Percentiles rank a stretch among this genome's conserved stretches.
phyloP scores from a whole-genome alignment of 2,888 invertebrate genomes.

The Phania funesta region DNA sequence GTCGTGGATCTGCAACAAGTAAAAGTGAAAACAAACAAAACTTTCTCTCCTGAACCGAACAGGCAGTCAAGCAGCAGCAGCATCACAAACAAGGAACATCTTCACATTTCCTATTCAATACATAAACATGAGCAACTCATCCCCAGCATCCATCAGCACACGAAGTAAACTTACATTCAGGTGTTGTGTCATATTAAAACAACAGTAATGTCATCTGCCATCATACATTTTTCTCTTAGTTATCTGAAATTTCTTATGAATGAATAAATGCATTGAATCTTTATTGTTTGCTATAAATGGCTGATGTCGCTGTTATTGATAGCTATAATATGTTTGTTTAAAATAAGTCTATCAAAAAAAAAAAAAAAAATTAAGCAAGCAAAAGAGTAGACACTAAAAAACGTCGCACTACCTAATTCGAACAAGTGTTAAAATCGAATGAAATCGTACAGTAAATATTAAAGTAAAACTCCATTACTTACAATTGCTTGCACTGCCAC shows the following conservation, averaged over 20 bases:
- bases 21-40: constrained; percentile 66
- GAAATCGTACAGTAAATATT: constrained; percentile 41
- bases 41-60: constrained; percentile 61
- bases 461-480: constrained; percentile 22
- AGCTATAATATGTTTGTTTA: constrained; percentile 38
- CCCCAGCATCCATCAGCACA: constrained; percentile 1
- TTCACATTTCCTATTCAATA: constrained; percentile 65
- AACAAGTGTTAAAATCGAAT: constrained; percentile 63
- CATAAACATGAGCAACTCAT: constrained; percentile 46
- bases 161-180: constrained; percentile 33
- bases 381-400: neutral
- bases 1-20: constrained; percentile 53
- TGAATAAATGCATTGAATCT: constrained; percentile 22
- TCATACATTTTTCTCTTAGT: constrained; percentile 3
- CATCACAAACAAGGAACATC: constrained; percentile 68
- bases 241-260: constrained; percentile 14
- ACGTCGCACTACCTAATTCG: constrained; percentile 50
- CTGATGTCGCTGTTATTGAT: constrained; percentile 47
- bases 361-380: neutral
- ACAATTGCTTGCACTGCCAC: constrained; percentile 13
- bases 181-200: constrained; percentile 55
- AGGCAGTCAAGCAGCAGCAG: neutral
- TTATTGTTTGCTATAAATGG: constrained; percentile 24
- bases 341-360: constrained; percentile 23
- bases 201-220: constrained; percentile 34